phyloP scores from a whole-genome alignment of 1,140 invertebrate genomes.

The Macrotrachela quadricornifera region DNA sequence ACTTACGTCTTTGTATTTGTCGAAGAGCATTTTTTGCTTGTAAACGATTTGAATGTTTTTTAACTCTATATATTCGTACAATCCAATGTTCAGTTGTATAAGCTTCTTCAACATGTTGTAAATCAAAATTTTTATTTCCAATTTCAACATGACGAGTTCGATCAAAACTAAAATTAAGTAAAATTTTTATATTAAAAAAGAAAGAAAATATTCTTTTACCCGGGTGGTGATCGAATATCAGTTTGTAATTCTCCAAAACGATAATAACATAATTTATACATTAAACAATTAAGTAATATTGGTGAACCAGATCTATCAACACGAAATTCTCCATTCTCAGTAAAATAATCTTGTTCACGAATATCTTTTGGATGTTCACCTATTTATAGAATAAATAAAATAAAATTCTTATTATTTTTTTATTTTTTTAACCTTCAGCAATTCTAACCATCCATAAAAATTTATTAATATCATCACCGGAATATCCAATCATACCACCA shows the following conservation, averaged over 20 bases:
- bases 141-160: conserved; percentile 80
- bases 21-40: conserved; percentile 1
- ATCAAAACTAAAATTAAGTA: conserved; percentile 49
- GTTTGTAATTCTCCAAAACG: conserved; percentile 68
- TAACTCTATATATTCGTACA: conserved; percentile 79
- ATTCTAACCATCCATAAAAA: conserved; percentile 99
- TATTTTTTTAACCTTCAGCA: conserved; percentile 49
- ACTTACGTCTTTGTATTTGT: conserved; percentile 1
- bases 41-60: conserved; percentile 8
- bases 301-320: conserved; percentile 78
- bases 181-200: not conserved
- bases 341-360: conserved; percentile 89
- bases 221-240: conserved; percentile 18
- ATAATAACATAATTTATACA: conserved; percentile 98
- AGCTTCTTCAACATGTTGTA: conserved; percentile 88
- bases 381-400: too few relatives aligned
- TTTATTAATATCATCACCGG: conserved; percentile 97
- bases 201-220: not conserved
- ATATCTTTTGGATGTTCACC: conserved; percentile 88
- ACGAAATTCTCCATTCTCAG: conserved; percentile 82
- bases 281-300: conserved; percentile 82
- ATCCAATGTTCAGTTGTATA: conserved; percentile 98
- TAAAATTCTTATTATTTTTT: too few relatives aligned
- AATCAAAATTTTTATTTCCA: conserved; percentile 81
- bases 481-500: conserved; percentile 93